Evolutionary conservation across 2,797 vertebrate species (phyloP).

Genomic region (Apogon hyalosoma): DNA sequence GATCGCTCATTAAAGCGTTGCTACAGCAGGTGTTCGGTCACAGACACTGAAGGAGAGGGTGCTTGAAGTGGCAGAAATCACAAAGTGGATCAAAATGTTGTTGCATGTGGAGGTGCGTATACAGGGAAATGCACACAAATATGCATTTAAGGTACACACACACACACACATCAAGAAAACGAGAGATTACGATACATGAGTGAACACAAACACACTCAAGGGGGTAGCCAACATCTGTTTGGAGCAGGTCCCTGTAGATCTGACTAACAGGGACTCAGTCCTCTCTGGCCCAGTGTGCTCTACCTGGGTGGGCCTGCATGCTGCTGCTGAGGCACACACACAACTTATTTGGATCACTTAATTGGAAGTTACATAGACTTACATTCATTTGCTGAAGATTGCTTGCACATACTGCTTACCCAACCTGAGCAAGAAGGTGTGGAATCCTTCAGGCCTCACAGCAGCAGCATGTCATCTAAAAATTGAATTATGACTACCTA

Average conservation of each 20-base stretch:
- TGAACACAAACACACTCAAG: slow-evolving; percentile 52
- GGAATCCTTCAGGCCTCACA: too few species aligned
- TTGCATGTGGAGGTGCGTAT: neutral
- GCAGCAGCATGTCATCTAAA: too few species aligned
- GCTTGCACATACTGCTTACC: too few species aligned
- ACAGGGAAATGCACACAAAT: slow-evolving; percentile 24
- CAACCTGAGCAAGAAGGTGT: too few species aligned
- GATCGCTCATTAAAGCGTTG: slow-evolving; percentile 75
- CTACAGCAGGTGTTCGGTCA: slow-evolving; percentile 81
- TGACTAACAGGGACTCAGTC: slow-evolving; percentile 41
- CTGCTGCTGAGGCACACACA: slow-evolving; percentile 17
- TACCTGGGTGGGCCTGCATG: slow-evolving; percentile 43
- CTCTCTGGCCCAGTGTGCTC: slow-evolving; percentile 19
- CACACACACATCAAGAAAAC: slow-evolving; percentile 5
- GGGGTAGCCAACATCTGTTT: slow-evolving; percentile 72
- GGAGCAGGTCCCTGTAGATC: slow-evolving; percentile 65
- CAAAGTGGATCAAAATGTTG: slow-evolving; percentile 65
- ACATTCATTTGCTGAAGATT: too few species aligned
- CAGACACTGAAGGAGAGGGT: slow-evolving; percentile 73
- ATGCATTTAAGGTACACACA: slow-evolving; percentile 37
- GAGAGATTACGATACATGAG: slow-evolving; percentile 1
- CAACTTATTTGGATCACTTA: neutral
- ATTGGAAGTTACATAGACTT: too few species aligned
- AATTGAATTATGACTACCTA: too few species aligned
- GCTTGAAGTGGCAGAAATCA: slow-evolving; percentile 84